phyloP scores from a whole-genome alignment of 2,797 vertebrate genomes.

The Poeciliopsis turneri region DNA sequence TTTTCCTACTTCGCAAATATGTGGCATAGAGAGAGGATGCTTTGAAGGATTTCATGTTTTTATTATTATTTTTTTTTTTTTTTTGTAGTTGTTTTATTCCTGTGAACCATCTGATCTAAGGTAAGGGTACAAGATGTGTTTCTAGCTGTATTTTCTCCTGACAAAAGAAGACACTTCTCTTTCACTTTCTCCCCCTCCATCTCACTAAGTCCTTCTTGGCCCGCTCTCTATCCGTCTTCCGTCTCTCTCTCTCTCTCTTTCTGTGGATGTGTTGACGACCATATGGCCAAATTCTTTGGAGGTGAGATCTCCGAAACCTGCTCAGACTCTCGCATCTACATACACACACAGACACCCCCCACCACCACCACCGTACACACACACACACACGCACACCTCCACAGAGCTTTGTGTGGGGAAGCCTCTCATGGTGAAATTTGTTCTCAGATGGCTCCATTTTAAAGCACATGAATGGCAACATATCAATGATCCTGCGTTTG shows the following conservation, averaged over 20 bases:
- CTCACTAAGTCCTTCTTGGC: conserved; percentile 53
- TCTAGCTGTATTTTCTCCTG: conserved; percentile 40
- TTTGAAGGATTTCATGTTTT: conserved; percentile 35
- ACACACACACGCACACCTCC: conserved; percentile 50
- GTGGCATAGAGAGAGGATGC: conserved; percentile 50
- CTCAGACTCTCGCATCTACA: conserved; percentile 32
- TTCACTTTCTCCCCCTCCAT: conserved; percentile 50
- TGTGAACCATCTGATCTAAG: conserved; percentile 68
- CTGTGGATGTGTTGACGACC: conserved; percentile 75
- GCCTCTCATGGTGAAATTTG: conserved; percentile 72
- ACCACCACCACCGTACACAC: conserved; percentile 27
- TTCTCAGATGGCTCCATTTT: conserved; percentile 76
- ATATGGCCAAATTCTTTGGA: conserved; percentile 83
- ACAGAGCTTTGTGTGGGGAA: conserved; percentile 65
- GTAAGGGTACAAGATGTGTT: conserved; percentile 49
- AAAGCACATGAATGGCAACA: conserved; percentile 74
- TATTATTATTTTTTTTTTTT: conserved; percentile 29
- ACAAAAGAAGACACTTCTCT: conserved; percentile 69
- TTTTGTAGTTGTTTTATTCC: conserved; percentile 7
- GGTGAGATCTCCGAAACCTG: conserved; percentile 78
- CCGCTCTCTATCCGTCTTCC: conserved; percentile 45
- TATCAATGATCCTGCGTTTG: conserved; percentile 67
- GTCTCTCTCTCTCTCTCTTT: conserved; percentile 40
- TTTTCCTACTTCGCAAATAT: conserved; percentile 77
- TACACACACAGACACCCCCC: conserved; percentile 12